Evolutionary conservation across 1,140 invertebrate genomes (phyloP), one percentile per base, ranked within the genome.

Genomic region (Brachionus sp.): DNA sequence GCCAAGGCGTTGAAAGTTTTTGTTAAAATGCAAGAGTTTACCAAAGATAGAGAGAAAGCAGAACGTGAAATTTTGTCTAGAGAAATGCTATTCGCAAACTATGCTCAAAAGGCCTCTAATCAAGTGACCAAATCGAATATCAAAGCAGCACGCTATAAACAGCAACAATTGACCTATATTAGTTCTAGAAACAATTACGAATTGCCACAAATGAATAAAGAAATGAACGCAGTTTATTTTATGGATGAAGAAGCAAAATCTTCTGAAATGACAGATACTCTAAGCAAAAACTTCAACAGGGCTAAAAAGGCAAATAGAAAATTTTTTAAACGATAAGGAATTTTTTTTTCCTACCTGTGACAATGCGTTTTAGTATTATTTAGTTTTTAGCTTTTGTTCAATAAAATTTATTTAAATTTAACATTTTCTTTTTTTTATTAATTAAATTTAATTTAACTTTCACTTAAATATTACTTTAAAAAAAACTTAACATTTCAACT

Each of bases 31-130:
- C n/a, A n/a, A n/a, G n/a, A n/a, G n/a, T n/a, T n/a, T n/a, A n/a
- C n/a, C n/a, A n/a, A n/a, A n/a, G n/a, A n/a, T n/a, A n/a, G n/a
- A n/a, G n/a, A n/a, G n/a, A n/a, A n/a, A n/a, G n/a, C n/a, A n/a
- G n/a, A n/a, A n/a, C n/a, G n/a, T n/a, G n/a, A n/a, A n/a, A n/a
- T n/a, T n/a, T n/a, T n/a, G n/a, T n/a, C n/a, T 7, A 19, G 29
- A 39, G 50, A 80, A 3, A 3, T 80, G 16, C 12, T 80, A 16
- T 62, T 33, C 10, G 19, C 62, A 7, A 62, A 80, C 23, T 62
- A 23, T 37, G 77, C 77, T 19, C 53, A 80, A 66, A 80, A 80
- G n/a, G 13, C 57, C 13, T 80, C 77, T 10, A 53, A 50, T 80
- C 77, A 80, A 1, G 50, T 80, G 19, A 19, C 19, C 12, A 62